These are phyloP conservation scores for Zophobas atratus DNA, from an alignment of 1,140 invertebrate species.

Conservation along the genomic window DNA sequence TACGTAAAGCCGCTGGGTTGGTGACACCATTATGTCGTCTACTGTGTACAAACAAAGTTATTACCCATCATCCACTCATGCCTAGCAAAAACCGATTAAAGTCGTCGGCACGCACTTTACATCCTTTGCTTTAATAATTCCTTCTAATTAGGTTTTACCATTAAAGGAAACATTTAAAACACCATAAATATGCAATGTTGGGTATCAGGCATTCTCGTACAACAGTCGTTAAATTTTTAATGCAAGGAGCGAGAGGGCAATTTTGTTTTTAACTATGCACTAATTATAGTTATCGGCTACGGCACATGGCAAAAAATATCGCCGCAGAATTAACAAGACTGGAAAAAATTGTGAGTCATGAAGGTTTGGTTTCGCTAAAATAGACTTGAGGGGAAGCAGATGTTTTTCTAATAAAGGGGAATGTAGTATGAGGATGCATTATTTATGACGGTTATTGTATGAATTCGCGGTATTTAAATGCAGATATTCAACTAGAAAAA, in stretches of 20 bases:
- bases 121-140: conserved; percentile 10
- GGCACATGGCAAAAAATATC: too few relatives aligned
- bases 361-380: too few relatives aligned
- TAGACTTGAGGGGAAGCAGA: too few relatives aligned
- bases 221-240: conserved; percentile 18
- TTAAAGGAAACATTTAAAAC: conserved; percentile 42
- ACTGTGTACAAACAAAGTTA: not conserved
- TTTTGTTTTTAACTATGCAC: conserved; percentile 9
- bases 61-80: conserved; percentile 4
- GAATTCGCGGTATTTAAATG: too few relatives aligned
- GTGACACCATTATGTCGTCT: not conserved
- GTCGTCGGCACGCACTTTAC: conserved; percentile 16
- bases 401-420: too few relatives aligned
- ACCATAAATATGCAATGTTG: conserved; percentile 21
- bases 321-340: too few relatives aligned
- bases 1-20: not conserved
- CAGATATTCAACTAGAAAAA: too few relatives aligned
- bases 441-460: too few relatives aligned
- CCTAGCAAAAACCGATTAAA: conserved; percentile 20
- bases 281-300: not conserved
- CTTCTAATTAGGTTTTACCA: conserved; percentile 36
- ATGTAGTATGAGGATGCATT: too few relatives aligned
- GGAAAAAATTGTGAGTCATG: too few relatives aligned
- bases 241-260: conserved; percentile 1
- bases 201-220: conserved; percentile 11